phyloP scores from a whole-genome alignment of 2,888 invertebrate species.

The Eulithis prunata region DNA sequence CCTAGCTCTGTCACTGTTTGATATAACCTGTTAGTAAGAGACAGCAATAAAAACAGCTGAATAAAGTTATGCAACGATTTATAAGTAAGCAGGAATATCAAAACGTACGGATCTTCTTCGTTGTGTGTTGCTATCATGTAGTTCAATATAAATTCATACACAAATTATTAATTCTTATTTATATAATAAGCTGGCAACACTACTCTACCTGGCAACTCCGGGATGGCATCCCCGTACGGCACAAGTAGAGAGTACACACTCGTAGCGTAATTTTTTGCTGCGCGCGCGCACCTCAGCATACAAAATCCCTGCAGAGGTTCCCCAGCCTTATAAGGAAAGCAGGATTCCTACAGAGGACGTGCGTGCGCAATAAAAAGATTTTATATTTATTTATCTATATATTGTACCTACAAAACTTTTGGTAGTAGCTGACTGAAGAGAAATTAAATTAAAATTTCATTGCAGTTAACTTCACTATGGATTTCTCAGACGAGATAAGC shows the following conservation, averaged over 20 bases:
- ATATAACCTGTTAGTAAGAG: too few species aligned
- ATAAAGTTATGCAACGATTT: too few species aligned
- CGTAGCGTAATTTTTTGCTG: constrained; percentile 78
- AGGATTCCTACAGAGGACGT: constrained; percentile 75
- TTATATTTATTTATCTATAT: constrained; percentile 73
- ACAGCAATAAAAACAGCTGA: too few species aligned
- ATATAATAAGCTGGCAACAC: constrained; percentile 23
- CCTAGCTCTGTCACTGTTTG: too few species aligned
- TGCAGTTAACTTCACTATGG: neutral
- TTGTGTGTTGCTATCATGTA: too few species aligned
- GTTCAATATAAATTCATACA: too few species aligned
- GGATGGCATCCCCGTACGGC: constrained; percentile 66
- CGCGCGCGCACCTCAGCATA: constrained; percentile 70
- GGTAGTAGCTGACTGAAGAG: neutral
- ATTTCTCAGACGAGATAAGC: too few species aligned
- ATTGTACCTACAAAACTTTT: neutral
- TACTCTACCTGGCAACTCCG: constrained; percentile 50
- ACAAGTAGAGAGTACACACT: constrained; percentile 63
- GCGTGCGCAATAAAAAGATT: constrained; percentile 73
- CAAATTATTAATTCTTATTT: too few species aligned
- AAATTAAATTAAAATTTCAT: neutral
- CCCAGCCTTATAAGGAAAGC: constrained; percentile 76
- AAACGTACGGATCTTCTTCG: too few species aligned
- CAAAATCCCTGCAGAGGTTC: constrained; percentile 69
- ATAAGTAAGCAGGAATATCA: too few species aligned